A percentile compares a stretch with the other conserved stretches of the same genome.
These are phyloP conservation scores for Ptiloglossa arizonensis DNA, from an alignment of 1,140 invertebrate genomes.

Conservation along the genomic window DNA sequence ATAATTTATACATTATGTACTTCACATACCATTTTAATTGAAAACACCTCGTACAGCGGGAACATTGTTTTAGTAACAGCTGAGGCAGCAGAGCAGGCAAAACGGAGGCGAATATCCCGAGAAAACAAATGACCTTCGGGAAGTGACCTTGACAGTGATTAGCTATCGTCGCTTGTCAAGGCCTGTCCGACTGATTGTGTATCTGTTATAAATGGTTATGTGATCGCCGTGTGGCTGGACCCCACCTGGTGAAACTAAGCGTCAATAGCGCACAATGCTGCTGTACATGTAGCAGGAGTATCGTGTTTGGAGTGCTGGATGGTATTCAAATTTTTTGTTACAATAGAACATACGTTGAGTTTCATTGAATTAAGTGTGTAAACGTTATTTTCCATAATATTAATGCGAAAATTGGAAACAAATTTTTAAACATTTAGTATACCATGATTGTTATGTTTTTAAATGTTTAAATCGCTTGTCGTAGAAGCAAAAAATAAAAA, in stretches of 20 bases:
- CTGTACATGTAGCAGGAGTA: constrained; percentile 71
- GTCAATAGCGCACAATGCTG: constrained; percentile 78
- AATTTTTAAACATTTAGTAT: constrained; percentile 29
- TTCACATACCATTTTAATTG: constrained; percentile 72
- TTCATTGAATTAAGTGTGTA: constrained; percentile 35
- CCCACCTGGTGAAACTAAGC: constrained; percentile 79
- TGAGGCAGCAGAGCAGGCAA: constrained; percentile 80
- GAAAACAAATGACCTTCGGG: constrained; percentile 83
- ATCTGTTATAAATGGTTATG: constrained; percentile 77
- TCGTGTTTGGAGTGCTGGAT: constrained; percentile 65
- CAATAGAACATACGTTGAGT: constrained; percentile 22
- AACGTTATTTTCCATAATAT: constrained; percentile 23
- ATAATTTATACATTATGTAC: constrained; percentile 36
- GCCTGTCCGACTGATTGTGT: constrained; percentile 77
- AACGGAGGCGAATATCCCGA: constrained; percentile 81
- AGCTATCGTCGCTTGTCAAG: constrained; percentile 82
- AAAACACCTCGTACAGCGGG: constrained; percentile 80
- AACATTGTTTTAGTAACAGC: constrained; percentile 82
- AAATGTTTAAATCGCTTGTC: constrained; percentile 53
- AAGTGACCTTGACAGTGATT: constrained; percentile 83
- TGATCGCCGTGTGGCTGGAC: constrained; percentile 80
- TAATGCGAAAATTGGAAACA: constrained; percentile 27
- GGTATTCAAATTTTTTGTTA: constrained; percentile 46
- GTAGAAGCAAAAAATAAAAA: constrained; percentile 20
- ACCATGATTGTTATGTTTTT: constrained; percentile 51